Evolutionary conservation across 1,140 invertebrate species (phyloP), one percentile per base, ranked within the genome.

Genomic region (Venustaconcha ellipsiformis): DNA sequence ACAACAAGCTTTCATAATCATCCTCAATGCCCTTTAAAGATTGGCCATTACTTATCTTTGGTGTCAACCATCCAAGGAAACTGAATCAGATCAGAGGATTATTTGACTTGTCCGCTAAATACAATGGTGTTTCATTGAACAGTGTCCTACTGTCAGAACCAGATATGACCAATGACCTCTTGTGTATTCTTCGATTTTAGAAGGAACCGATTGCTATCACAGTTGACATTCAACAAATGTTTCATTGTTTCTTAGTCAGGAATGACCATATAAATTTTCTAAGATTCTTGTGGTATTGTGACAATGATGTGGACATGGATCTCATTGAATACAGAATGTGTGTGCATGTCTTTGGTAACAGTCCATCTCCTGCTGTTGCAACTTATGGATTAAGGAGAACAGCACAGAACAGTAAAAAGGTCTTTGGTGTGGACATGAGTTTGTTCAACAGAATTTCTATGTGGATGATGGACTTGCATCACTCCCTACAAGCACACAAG

Each of bases 341-440:
- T 23, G 74, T 72, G 14, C 78, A 80, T 72, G 67, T 80, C 1
- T 81, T 81, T 72, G 80, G 80, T 14, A 70, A 69, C 48, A 79
- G 48, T 23, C 57, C 69, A 14, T 72, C 73, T 13, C 80, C 80
- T n/a, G 74, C 63, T 17, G 37, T 76, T 23, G 78, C 80, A 20
- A 79, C 72, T 15, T 80, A 63, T 64, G 78, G 69, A 3, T 55
- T 79, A 5, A 55, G 64, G 23, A 71, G 70, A 62, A 48, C 67
- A 58, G 78, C 26, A 30, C 26, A 30, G 26, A 30, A 30, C 26
- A 30, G 26, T 30, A 30, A 30, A 30, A 30, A 30, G 26, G 2
- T 30, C 26, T 30, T 30, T 30, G 26, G 26, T 30, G 26, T 4
- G 4, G 26, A 30, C 26, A 30, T 30, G 26, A 30, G 26, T 30